Base-by-base conservation (phyloP, 1,140 invertebrate genomes). In the Propsilocerus akamusi region DNA sequence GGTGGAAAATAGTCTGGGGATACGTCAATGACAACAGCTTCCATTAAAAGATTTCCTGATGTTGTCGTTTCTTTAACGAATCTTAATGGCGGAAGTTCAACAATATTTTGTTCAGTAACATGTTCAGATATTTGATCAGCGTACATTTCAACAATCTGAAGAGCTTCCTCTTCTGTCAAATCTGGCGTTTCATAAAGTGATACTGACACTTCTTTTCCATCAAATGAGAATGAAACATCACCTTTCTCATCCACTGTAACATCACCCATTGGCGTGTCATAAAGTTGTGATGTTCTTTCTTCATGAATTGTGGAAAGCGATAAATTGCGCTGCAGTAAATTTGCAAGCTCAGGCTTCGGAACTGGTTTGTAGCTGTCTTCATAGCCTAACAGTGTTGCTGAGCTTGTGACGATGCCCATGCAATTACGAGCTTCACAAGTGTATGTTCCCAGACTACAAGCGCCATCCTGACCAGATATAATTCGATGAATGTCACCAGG, bases 131-230 rank as follows among this genome's bases (percentile, higher is more conserved):
- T 70, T 64, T 93, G 85, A 62, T 93, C 86, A 0, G 87, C 87
- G 65, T 91, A 93, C 84, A 91, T 90, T 71, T 93, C 87, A 0
- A 91, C 81, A 57, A 93, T 88, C 65, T 91, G 82, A 11, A 90
- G 67, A 0, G 87, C 88, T 69, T 93, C 86, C 63, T 90, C 85
- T 68, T 91, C 86, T 0, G 87, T 91, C 12, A 92, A 69, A 68
- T 93, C 88, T 1, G 87, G 87, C 1, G 88, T 92, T 71, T 92
- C 87, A 59, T 91, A 92, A 2, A 92, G 65, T 6, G 86, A 90
- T 1, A 92, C 83, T 0, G 86, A 90, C 0, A 91, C 83, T 68
- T 91, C 87, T 68, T 86, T 89, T 5, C 88, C 88, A 59, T 91
- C 88, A 54, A 92, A 88, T 5, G 85, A 87, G 58, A 90, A 87